A percentile compares a stretch with the other conserved stretches of the same genome.
Evolutionary conservation across 2,113 vertebrate species (phyloP).

Genomic region (Pipra filicauda): DNA sequence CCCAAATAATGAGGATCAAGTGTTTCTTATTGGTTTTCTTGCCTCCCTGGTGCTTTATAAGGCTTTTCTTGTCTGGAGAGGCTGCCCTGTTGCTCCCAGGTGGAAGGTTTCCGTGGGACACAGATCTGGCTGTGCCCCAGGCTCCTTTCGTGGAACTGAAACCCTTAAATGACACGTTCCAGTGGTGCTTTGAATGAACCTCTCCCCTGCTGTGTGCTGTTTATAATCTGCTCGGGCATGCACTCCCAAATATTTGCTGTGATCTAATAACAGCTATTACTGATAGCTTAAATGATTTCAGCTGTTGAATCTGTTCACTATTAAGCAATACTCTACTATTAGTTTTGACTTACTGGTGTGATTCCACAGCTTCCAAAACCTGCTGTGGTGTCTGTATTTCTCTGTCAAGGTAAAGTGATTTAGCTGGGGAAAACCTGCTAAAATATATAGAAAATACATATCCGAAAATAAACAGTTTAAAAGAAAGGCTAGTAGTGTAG

Average conservation of each 20-base stretch:
- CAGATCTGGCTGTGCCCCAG: background rate
- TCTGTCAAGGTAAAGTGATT: background rate
- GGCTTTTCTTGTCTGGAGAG: background rate
- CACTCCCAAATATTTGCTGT: background rate
- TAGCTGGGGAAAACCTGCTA: background rate
- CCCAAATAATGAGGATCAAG: background rate
- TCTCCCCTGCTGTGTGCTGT: background rate
- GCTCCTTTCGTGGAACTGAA: background rate
- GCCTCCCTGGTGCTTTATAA: background rate
- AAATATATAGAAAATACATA: background rate
- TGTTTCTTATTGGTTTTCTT: background rate
- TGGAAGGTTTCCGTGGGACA: background rate
- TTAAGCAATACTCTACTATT: background rate
- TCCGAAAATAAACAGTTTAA: background rate
- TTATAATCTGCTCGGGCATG: background rate
- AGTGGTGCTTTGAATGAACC: background rate
- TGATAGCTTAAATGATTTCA: background rate
- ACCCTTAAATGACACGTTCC: accelerated
- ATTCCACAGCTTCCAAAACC: background rate
- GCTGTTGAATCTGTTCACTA: background rate
- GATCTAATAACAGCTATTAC: background rate
- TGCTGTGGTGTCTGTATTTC: background rate
- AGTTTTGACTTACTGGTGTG: background rate
- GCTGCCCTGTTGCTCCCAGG: background rate
- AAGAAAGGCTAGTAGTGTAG: background rate